Percentiles rank a stretch among this genome's conserved stretches.
Evolutionary conservation across 2,888 invertebrate species (phyloP).

Genomic region (Polyommatus iphigenia): DNA sequence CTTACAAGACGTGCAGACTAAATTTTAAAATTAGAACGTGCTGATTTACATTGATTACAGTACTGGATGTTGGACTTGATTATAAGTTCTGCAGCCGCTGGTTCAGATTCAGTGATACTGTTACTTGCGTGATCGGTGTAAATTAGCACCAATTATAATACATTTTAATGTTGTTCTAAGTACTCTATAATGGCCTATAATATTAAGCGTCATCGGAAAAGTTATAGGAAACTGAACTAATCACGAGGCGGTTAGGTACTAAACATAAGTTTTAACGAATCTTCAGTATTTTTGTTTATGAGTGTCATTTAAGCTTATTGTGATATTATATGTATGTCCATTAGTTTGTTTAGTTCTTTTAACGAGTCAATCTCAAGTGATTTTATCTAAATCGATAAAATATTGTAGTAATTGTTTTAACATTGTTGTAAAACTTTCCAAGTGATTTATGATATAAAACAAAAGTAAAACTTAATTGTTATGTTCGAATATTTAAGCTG

Average conservation of each 20-base stretch:
- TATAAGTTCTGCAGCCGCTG: not conserved
- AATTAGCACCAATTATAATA: not conserved
- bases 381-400: not conserved
- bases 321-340: not conserved
- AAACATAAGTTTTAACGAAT: not conserved
- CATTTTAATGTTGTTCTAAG: too few species aligned
- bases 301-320: not conserved
- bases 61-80: not conserved
- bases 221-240: not conserved
- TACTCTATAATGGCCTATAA: too few species aligned
- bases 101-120: not conserved
- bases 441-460: not conserved
- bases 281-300: not conserved
- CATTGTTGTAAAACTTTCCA: not conserved
- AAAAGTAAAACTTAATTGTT: not conserved
- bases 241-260: not conserved
- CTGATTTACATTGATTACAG: not conserved
- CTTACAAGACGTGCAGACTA: constrained; percentile 49
- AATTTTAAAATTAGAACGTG: constrained; percentile 37
- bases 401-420: too few species aligned
- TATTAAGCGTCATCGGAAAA: not conserved
- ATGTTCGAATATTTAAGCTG: not conserved
- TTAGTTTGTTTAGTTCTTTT: not conserved
- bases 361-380: not conserved
- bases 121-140: not conserved